Conservation (phyloP, 2,888 invertebrate species). For the Odiellus spinosus region DNA sequence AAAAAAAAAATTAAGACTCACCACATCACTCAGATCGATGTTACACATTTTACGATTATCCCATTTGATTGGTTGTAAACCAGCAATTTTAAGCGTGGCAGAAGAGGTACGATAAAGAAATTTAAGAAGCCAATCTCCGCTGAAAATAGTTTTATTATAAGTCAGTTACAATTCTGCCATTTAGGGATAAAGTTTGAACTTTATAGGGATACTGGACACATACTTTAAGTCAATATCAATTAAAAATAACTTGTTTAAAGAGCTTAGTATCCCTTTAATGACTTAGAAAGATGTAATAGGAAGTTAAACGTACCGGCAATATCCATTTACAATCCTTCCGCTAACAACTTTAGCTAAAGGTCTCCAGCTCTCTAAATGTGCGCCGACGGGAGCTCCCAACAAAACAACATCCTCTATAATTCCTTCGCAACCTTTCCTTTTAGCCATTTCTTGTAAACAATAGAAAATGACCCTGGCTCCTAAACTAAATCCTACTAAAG, state of each 20-base stretch:
- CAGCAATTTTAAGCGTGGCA: slow-evolving; percentile 42
- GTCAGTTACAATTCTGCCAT: not conserved
- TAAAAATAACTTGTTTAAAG: not conserved
- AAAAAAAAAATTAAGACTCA: slow-evolving; percentile 24
- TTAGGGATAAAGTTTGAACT: not conserved
- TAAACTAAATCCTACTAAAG: slow-evolving; percentile 46
- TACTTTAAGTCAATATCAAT: not conserved
- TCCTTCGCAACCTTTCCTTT: slow-evolving; percentile 37
- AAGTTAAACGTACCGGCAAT: slow-evolving; percentile 35
- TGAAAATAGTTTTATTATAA: slow-evolving; percentile 1
- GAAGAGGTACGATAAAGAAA: slow-evolving; percentile 47
- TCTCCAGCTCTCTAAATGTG: slow-evolving; percentile 39
- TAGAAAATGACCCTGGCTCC: slow-evolving; percentile 51
- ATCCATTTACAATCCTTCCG: slow-evolving; percentile 48
- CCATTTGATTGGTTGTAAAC: slow-evolving; percentile 40
- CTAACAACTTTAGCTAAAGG: slow-evolving; percentile 40
- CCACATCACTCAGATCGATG: slow-evolving; percentile 42
- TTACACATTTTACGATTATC: slow-evolving; percentile 39
- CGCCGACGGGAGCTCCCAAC: slow-evolving; percentile 46
- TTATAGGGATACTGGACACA: too few relatives aligned
- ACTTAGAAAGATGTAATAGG: not conserved
- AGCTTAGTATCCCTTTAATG: not conserved
- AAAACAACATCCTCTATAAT: slow-evolving; percentile 47
- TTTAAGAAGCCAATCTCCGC: slow-evolving; percentile 46
- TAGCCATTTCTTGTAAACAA: slow-evolving; percentile 40